These are phyloP conservation scores for Acropternis orthonyx DNA, from an alignment of 2,797 vertebrate genomes.

Conservation along the genomic window DNA sequence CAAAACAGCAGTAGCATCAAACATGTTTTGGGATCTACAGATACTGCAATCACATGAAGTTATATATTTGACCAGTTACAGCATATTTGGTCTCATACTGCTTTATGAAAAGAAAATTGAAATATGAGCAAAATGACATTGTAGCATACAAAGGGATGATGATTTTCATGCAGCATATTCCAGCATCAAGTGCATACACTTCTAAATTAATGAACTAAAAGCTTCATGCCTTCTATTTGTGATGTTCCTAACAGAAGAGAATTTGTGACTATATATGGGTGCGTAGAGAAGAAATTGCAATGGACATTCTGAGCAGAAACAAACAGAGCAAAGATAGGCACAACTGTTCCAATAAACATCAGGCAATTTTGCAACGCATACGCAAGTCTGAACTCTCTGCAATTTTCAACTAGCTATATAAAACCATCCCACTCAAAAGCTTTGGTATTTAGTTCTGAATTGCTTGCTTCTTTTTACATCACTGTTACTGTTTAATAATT, in stretches of 20 bases:
- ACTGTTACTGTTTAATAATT: background rate
- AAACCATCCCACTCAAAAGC: background rate
- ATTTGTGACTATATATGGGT: constrained; percentile 59
- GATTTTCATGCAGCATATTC: background rate
- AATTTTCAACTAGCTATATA: background rate
- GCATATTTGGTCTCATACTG: background rate
- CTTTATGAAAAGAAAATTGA: background rate
- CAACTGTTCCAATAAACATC: constrained; percentile 14
- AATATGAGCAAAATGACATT: background rate
- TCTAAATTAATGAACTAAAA: background rate
- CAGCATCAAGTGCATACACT: background rate
- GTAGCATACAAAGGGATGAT: background rate
- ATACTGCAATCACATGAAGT: background rate
- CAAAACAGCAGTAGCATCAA: background rate
- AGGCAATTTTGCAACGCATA: background rate
- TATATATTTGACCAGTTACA: background rate
- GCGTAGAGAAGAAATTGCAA: background rate
- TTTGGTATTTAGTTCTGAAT: background rate
- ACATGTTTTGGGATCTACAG: background rate
- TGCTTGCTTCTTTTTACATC: background rate
- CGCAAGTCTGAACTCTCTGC: constrained; percentile 21
- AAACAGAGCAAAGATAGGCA: constrained; percentile 48
- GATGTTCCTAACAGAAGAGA: background rate
- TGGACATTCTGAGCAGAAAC: constrained; percentile 5
- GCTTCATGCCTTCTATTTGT: background rate